Percentiles rank a stretch among this genome's conserved stretches.
These are phyloP conservation scores for Melinopterus prodromus DNA, from an alignment of 2,888 invertebrate species.

Conservation along the genomic window DNA sequence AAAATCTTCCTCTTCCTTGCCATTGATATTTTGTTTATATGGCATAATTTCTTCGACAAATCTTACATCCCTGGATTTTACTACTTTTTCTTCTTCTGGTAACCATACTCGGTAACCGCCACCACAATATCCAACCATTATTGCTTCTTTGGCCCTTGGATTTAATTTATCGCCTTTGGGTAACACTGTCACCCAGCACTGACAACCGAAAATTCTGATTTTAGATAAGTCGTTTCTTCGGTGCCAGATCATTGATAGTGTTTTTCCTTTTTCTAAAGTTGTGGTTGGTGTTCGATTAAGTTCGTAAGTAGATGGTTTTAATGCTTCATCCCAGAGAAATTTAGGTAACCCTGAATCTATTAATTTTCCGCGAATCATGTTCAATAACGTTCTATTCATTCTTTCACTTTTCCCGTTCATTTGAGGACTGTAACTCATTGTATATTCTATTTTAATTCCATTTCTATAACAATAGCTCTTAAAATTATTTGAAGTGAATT, in stretches of 20 bases:
- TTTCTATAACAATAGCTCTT: constrained; percentile 22
- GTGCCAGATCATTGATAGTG: constrained; percentile 25
- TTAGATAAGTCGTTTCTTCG: constrained; percentile 29
- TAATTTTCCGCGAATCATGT: constrained; percentile 29
- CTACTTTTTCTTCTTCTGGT: constrained; percentile 39
- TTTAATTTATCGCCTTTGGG: constrained; percentile 44
- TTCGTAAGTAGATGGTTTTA: constrained; percentile 25
- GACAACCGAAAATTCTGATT: constrained; percentile 43
- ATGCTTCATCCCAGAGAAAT: constrained; percentile 27
- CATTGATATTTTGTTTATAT: constrained; percentile 31
- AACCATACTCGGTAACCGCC: constrained; percentile 45
- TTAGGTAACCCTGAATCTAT: constrained; percentile 27
- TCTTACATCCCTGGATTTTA: constrained; percentile 41
- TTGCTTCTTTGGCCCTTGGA: constrained; percentile 38
- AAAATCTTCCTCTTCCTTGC: constrained; percentile 11
- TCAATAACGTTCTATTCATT: constrained; percentile 27
- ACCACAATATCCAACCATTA: constrained; percentile 44
- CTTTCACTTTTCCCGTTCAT: constrained; percentile 30
- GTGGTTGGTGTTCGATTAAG: constrained; percentile 18
- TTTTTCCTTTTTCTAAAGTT: constrained; percentile 11
- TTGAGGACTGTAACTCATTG: constrained; percentile 29
- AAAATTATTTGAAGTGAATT: constrained; percentile 26
- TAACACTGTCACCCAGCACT: constrained; percentile 41
- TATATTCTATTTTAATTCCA: constrained; percentile 27
- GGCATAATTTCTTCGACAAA: constrained; percentile 41